Evolutionary conservation across 2,113 vertebrate species (phyloP).

Genomic region (Anas platyrhynchos): DNA sequence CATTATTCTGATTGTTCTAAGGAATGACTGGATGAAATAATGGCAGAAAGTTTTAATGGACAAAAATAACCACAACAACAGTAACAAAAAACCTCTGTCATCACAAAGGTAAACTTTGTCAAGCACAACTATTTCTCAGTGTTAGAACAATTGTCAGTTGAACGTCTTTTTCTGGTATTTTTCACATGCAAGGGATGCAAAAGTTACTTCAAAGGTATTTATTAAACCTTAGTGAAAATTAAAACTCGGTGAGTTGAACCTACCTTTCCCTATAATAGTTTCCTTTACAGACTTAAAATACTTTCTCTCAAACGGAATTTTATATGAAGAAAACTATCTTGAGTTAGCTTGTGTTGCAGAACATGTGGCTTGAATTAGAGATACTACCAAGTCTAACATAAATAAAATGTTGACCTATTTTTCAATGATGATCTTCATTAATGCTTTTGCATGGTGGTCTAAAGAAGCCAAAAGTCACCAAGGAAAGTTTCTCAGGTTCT

Average conservation of each 20-base stretch:
- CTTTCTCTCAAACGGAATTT: neutral
- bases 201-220: neutral
- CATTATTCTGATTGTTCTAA: neutral
- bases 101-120: neutral
- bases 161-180: neutral
- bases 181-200: neutral
- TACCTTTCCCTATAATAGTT: neutral
- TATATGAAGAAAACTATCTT: neutral
- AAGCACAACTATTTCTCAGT: neutral
- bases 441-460: neutral
- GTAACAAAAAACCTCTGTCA: neutral
- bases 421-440: neutral
- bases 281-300: neutral
- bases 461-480: neutral
- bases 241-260: neutral
- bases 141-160: neutral
- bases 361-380: neutral
- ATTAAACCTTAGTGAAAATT: neutral
- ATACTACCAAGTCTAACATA: fast-evolving
- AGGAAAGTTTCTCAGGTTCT: neutral
- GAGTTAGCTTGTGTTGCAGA: neutral
- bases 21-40: neutral
- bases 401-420: neutral
- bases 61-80: neutral
- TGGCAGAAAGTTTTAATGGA: neutral